These are phyloP conservation scores for Enteromius mattozi DNA, from an alignment of 2,797 vertebrate genomes.

Conservation along the genomic window DNA sequence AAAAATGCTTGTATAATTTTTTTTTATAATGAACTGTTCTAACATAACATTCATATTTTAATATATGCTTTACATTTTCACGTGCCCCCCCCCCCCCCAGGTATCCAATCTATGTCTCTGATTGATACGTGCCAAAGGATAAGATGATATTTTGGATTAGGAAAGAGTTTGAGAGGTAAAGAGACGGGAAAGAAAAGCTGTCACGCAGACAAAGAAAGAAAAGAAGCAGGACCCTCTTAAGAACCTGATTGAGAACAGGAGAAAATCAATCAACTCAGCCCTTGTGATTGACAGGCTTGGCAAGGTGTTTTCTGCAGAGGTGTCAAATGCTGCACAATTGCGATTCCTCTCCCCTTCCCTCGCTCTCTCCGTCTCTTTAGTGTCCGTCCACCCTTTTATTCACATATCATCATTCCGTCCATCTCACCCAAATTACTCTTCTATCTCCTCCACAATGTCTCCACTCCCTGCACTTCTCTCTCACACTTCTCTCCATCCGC, in stretches of 20 bases:
- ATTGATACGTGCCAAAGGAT: slow-evolving; percentile 52
- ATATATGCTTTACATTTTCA: background rate
- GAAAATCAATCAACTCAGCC: slow-evolving; percentile 79
- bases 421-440: slow-evolving; percentile 65
- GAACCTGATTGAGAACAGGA: slow-evolving; percentile 80
- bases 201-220: slow-evolving; percentile 65
- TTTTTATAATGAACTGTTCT: background rate
- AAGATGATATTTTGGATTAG: slow-evolving; percentile 50
- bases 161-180: slow-evolving; percentile 10
- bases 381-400: slow-evolving; percentile 63
- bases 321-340: slow-evolving; percentile 81
- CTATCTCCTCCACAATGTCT: slow-evolving; percentile 58
- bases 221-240: slow-evolving; percentile 69
- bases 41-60: background rate
- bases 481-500: slow-evolving; percentile 50
- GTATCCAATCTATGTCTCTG: slow-evolving; percentile 46
- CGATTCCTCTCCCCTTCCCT: slow-evolving; percentile 63
- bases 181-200: slow-evolving; percentile 49
- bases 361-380: slow-evolving; percentile 63
- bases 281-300: slow-evolving; percentile 78
- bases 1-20: too few relatives aligned
- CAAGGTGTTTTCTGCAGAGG: slow-evolving; percentile 80
- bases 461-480: slow-evolving; percentile 63
- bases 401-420: slow-evolving; percentile 75
- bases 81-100: background rate